Evolutionary conservation across 2,113 vertebrate genomes (phyloP).

Genomic region (Melospiza melodia): DNA sequence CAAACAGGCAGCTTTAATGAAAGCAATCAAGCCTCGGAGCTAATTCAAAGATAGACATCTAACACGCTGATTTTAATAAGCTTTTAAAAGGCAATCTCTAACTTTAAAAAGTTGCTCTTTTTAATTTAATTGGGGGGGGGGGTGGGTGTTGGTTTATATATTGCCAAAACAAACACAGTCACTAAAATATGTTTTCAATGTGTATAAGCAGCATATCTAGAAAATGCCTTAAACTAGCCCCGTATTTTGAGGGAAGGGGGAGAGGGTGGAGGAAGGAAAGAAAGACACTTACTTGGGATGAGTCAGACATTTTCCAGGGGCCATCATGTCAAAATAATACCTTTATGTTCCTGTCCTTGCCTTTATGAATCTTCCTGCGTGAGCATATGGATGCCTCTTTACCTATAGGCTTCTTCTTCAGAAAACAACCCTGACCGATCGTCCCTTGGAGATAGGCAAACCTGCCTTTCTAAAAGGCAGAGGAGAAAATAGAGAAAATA

Average conservation of each 20-base stretch:
- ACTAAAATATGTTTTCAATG: conserved; percentile 72
- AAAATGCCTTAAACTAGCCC: conserved; percentile 60
- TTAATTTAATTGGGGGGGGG: conserved; percentile 59
- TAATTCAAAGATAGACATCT: conserved; percentile 73
- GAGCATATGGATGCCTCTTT: neutral
- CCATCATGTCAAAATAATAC: neutral
- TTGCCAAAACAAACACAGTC: conserved; percentile 69
- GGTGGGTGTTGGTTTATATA: conserved; percentile 15
- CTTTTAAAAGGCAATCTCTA: conserved; percentile 77
- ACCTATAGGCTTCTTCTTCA: neutral
- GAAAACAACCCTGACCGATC: neutral
- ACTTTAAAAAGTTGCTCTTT: conserved; percentile 77
- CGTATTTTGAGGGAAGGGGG: neutral
- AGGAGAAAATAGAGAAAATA: neutral
- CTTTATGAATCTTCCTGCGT: neutral
- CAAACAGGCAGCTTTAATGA: conserved; percentile 75
- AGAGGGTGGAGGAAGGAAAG: neutral
- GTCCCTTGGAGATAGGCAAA: neutral
- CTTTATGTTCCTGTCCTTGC: neutral
- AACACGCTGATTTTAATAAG: conserved; percentile 80
- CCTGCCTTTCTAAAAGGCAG: neutral
- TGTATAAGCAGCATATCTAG: conserved; percentile 41
- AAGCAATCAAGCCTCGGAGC: conserved; percentile 73
- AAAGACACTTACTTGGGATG: neutral
- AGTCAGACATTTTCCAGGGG: neutral